Conservation (phyloP, 2,113 vertebrate species). For the Colinus virginianus region DNA sequence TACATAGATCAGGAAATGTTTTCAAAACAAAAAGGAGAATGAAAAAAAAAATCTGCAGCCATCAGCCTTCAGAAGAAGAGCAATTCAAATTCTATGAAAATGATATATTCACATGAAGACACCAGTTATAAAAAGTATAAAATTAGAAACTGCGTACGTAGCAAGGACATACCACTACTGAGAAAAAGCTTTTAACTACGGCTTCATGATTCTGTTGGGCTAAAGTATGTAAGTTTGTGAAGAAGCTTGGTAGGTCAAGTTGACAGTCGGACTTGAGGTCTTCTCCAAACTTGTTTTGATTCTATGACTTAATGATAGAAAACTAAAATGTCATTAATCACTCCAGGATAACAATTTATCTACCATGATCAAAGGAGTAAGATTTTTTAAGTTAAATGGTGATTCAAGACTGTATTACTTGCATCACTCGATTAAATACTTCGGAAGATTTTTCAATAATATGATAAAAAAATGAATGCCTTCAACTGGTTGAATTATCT, state of each 20-base stretch:
- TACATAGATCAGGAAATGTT: not conserved
- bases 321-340: not conserved
- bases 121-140: not conserved
- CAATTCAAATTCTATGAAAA: not conserved
- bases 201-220: not conserved
- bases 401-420: not conserved
- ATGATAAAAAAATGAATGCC: not conserved
- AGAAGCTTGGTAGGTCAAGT: not conserved
- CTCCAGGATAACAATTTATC: not conserved
- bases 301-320: not conserved
- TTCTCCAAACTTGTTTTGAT: not conserved
- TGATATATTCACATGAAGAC: not conserved
- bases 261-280: not conserved
- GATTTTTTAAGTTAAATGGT: not conserved
- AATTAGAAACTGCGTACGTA: not conserved
- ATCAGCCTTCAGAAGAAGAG: not conserved
- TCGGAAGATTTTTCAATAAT: not conserved
- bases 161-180: not conserved
- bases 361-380: not conserved
- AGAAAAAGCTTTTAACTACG: not conserved
- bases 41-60: not conserved
- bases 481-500: not conserved
- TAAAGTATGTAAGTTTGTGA: not conserved
- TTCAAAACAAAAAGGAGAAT: not conserved
- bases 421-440: not conserved